phyloP scores from a whole-genome alignment of 1,140 invertebrate species.

The Odontomachus brunneus region DNA sequence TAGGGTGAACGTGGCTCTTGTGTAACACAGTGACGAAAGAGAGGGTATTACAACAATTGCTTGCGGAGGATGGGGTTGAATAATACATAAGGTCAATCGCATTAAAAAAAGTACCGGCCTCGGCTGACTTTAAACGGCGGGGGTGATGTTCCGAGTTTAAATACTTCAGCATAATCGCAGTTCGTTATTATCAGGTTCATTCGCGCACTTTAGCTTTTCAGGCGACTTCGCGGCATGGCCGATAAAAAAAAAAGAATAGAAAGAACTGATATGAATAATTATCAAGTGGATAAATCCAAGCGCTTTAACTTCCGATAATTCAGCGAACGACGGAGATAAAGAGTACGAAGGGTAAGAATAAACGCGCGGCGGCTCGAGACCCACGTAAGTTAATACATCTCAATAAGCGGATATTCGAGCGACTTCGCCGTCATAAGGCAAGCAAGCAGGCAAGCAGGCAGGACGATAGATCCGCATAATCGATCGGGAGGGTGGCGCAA shows the following conservation, averaged over 20 bases:
- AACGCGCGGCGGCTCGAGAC: not conserved
- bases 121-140: no score
- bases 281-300: not conserved
- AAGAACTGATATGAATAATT: not conserved
- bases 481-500: constrained; percentile 39
- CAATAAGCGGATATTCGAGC: constrained; percentile 10
- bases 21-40: not conserved
- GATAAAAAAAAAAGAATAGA: no score
- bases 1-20: constrained; percentile 43
- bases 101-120: constrained; percentile 12
- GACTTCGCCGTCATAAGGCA: not conserved
- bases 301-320: not conserved
- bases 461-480: constrained; percentile 54
- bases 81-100: not conserved
- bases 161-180: no score
- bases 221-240: not conserved
- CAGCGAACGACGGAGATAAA: not conserved
- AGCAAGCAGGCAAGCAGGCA: not conserved
- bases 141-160: no score
- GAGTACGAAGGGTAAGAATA: not conserved
- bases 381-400: constrained; percentile 6
- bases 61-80: not conserved
- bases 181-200: no score
- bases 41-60: not conserved
- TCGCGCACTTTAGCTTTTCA: not conserved